Evolutionary conservation across 1,140 invertebrate genomes (phyloP).

Genomic region (Kradibia gibbosae): DNA sequence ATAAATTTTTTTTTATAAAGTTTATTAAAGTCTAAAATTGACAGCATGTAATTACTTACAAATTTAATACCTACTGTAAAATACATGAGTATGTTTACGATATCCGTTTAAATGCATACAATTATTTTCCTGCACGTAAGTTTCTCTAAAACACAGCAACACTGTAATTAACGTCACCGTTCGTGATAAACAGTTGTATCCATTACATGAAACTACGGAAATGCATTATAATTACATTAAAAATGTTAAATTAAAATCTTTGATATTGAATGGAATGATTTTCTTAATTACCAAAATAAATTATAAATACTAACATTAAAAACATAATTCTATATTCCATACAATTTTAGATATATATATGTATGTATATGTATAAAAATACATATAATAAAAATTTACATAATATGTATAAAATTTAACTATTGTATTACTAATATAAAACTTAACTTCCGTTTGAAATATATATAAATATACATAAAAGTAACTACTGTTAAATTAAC

Average conservation of each 20-base stretch:
- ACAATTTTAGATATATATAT: no score
- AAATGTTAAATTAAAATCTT: background rate
- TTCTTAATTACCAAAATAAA: no score
- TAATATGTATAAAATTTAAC: no score
- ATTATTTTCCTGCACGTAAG: slow-evolving; percentile 8
- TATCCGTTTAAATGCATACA: slow-evolving; percentile 16
- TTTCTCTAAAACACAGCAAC: slow-evolving; percentile 1
- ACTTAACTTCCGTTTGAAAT: no score
- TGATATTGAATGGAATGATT: background rate
- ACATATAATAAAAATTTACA: no score
- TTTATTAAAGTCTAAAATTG: background rate
- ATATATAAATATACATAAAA: no score
- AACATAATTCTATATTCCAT: no score
- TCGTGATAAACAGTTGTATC: slow-evolving; percentile 31
- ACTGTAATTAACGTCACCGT: slow-evolving; percentile 27
- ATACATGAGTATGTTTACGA: background rate
- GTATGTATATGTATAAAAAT: no score
- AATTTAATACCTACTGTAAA: slow-evolving; percentile 2
- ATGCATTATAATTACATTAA: background rate
- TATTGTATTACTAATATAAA: no score
- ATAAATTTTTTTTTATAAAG: background rate
- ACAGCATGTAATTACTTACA: background rate
- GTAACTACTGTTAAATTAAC: no score
- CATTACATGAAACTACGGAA: slow-evolving; percentile 4
- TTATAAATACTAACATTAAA: no score